These are phyloP conservation scores for Cebuella pygmaea DNA, from an alignment of 2,797 vertebrate genomes.

Conservation along the genomic window DNA sequence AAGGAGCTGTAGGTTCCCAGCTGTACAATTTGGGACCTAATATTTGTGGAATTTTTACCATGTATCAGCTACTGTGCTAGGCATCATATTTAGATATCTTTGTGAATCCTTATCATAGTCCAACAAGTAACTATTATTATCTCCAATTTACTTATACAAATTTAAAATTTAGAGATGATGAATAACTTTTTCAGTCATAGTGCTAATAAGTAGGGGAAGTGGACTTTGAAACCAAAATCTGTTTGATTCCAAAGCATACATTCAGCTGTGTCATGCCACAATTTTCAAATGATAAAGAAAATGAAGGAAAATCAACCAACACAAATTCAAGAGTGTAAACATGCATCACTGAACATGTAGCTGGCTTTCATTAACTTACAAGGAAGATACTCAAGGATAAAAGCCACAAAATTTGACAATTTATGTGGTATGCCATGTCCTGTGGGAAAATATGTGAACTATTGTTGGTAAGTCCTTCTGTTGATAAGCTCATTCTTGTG, in stretches of 20 bases:
- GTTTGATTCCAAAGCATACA: neutral
- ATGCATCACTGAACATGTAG: conserved; percentile 19
- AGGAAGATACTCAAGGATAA: conserved; percentile 18
- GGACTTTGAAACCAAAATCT: conserved; percentile 5
- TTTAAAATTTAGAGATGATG: neutral
- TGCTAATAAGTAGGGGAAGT: neutral
- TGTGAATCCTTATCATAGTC: neutral
- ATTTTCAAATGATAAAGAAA: conserved; percentile 28
- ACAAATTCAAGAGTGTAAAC: neutral
- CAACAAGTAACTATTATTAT: neutral
- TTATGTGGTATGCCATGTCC: neutral
- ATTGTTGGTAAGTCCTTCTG: neutral
- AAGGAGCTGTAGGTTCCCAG: neutral
- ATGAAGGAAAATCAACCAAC: neutral
- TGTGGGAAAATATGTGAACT: neutral
- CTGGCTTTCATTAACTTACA: neutral
- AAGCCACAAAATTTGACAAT: neutral
- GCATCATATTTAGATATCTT: neutral
- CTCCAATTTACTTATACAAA: conserved; percentile 39
- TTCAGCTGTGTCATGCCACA: neutral
- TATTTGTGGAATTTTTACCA: conserved; percentile 34
- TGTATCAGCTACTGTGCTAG: neutral
- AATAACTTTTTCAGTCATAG: neutral
- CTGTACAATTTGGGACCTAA: neutral
- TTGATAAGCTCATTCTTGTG: neutral